Percentiles rank a stretch among this genome's conserved stretches.
These are phyloP conservation scores for Magallana gigas DNA, from an alignment of 1,140 invertebrate species.

Conservation along the genomic window DNA sequence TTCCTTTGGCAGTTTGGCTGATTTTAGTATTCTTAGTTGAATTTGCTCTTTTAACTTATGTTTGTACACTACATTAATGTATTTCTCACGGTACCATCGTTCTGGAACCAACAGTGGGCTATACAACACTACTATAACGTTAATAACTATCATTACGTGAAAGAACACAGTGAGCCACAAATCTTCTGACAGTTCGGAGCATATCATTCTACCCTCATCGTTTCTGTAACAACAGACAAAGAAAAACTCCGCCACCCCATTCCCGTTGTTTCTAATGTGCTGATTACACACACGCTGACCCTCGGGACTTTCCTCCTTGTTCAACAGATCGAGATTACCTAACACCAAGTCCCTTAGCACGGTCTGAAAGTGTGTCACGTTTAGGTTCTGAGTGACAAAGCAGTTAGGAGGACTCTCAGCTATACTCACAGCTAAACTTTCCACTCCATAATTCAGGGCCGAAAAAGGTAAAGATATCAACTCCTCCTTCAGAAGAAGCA, in stretches of 20 bases:
- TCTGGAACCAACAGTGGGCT: constrained; percentile 64
- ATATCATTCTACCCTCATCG: constrained; percentile 46
- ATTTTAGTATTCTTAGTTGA: neutral
- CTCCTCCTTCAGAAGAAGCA: constrained; percentile 65
- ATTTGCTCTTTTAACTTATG: constrained; percentile 13
- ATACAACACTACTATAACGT: constrained; percentile 64
- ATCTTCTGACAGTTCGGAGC: constrained; percentile 61
- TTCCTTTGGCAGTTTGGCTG: neutral
- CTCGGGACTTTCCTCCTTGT: neutral
- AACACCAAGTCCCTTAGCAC: constrained; percentile 54
- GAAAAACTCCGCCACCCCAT: constrained; percentile 59
- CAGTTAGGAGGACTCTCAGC: constrained; percentile 46
- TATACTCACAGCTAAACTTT: constrained; percentile 43
- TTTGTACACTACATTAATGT: constrained; percentile 33
- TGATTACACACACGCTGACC: constrained; percentile 66
- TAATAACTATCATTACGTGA: constrained; percentile 61
- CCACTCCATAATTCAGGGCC: constrained; percentile 50
- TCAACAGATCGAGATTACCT: constrained; percentile 28
- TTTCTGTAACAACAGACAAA: constrained; percentile 65
- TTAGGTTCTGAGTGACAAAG: constrained; percentile 39
- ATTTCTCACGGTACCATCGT: constrained; percentile 55
- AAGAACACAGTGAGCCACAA: constrained; percentile 63
- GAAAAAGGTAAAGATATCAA: constrained; percentile 64
- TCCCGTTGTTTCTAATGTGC: constrained; percentile 49
- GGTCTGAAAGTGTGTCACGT: constrained; percentile 36